These are phyloP conservation scores for Dicranocentrus wangi DNA, from an alignment of 2,888 invertebrate genomes.

Conservation along the genomic window DNA sequence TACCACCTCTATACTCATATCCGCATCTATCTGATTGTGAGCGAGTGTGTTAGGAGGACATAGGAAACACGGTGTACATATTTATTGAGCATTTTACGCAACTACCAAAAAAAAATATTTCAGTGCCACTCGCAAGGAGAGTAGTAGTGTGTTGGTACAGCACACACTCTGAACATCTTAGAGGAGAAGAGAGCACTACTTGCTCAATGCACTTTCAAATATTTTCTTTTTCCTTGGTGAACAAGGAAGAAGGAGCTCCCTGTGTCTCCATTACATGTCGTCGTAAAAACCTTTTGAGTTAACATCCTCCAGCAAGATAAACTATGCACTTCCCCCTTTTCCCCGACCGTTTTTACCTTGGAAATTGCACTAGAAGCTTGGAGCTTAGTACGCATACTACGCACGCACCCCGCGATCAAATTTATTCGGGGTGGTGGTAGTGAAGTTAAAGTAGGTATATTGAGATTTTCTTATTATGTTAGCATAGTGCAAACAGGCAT, in stretches of 20 bases:
- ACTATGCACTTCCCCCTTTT: slow-evolving; percentile 10
- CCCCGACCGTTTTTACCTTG: neutral
- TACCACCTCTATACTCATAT: too few relatives aligned
- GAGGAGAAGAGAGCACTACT: too few relatives aligned
- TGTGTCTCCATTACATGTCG: slow-evolving; percentile 23
- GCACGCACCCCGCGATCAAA: neutral
- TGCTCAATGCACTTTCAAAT: neutral
- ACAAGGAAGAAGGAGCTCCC: neutral
- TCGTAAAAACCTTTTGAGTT: slow-evolving; percentile 21
- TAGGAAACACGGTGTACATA: neutral
- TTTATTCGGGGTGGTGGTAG: too few relatives aligned
- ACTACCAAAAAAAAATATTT: slow-evolving; percentile 45
- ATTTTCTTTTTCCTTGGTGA: neutral
- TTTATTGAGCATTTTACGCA: slow-evolving; percentile 20
- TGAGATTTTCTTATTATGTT: too few relatives aligned
- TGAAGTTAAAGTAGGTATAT: too few relatives aligned
- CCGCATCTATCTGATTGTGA: too few relatives aligned
- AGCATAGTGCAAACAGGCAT: too few relatives aligned
- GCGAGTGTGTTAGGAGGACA: too few relatives aligned
- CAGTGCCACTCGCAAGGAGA: neutral
- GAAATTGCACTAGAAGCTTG: too few relatives aligned
- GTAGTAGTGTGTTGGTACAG: too few relatives aligned
- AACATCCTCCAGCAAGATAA: slow-evolving; percentile 29
- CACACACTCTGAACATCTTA: too few relatives aligned
- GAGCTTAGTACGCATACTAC: neutral